Conservation (phyloP, 2,797 vertebrate species). For the Urosaurus nigricauda region DNA sequence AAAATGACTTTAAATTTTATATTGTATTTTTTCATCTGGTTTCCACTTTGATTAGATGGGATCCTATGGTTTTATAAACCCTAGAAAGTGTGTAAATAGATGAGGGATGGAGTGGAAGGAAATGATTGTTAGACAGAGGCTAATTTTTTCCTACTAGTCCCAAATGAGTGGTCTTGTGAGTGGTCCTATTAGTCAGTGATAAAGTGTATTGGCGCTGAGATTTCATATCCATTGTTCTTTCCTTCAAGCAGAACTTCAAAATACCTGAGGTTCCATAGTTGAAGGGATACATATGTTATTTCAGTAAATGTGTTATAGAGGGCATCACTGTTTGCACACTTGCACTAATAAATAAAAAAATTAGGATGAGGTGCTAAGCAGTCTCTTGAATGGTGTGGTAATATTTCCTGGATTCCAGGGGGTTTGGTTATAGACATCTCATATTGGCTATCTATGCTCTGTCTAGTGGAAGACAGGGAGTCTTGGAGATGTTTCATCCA, state of each 20-base stretch:
- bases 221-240: constrained; percentile 57
- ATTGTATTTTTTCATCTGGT: too few relatives aligned
- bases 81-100: neutral
- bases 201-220: constrained; percentile 48
- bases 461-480: too few relatives aligned
- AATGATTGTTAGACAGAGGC: neutral
- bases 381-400: neutral
- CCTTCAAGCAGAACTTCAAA: neutral
- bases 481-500: too few relatives aligned
- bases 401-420: neutral
- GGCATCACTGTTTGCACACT: neutral
- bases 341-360: neutral
- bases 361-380: neutral
- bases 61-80: neutral
- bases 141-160: neutral
- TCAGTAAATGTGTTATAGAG: neutral
- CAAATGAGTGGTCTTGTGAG: constrained; percentile 38
- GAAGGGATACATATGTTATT: neutral
- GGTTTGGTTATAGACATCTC: neutral
- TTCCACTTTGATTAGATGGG: too few relatives aligned
- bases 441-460: neutral
- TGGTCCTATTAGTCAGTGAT: constrained; percentile 41
- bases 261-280: neutral
- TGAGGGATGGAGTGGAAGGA: neutral
- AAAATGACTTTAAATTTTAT: too few relatives aligned